phyloP scores from a whole-genome alignment of 2,888 invertebrate genomes.

The Pristionchus entomophagus region DNA sequence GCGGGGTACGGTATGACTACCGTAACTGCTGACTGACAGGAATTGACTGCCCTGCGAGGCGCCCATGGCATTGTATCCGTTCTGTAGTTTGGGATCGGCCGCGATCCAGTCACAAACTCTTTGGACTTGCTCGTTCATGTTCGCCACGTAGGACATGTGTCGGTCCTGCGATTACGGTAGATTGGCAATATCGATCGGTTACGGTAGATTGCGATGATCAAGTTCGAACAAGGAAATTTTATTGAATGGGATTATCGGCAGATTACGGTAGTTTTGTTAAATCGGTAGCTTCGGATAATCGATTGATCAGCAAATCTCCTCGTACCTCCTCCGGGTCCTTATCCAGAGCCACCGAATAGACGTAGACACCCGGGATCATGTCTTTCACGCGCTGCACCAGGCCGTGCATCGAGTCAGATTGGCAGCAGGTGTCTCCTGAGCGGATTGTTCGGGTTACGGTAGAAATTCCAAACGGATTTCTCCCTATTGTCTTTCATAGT shows the following conservation, averaged over 20 bases:
- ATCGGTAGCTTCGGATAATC: neutral
- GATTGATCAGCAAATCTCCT: neutral
- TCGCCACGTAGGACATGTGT: constrained; percentile 78
- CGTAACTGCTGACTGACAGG: constrained; percentile 82
- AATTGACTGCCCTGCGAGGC: constrained; percentile 98
- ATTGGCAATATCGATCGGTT: too few species aligned
- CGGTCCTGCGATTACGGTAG: constrained; percentile 77
- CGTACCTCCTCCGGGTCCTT: constrained; percentile 69
- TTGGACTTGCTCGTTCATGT: constrained; percentile 79
- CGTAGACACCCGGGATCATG: constrained; percentile 86
- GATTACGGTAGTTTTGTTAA: neutral
- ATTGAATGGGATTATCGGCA: neutral
- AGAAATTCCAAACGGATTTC: neutral
- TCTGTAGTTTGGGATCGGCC: constrained; percentile 82
- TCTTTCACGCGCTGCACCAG: constrained; percentile 85
- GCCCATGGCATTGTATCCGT: constrained; percentile 94
- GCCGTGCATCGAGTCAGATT: constrained; percentile 88
- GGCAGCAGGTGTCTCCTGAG: constrained; percentile 93
- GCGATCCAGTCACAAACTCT: constrained; percentile 83
- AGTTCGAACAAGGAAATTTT: too few species aligned
- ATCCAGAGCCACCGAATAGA: constrained; percentile 89
- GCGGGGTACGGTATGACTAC: neutral
- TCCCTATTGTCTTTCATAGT: neutral
- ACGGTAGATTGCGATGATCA: too few species aligned
- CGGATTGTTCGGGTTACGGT: constrained; percentile 54